phyloP scores from a whole-genome alignment of 2,888 invertebrate species.

The Ariolimax columbianus region DNA sequence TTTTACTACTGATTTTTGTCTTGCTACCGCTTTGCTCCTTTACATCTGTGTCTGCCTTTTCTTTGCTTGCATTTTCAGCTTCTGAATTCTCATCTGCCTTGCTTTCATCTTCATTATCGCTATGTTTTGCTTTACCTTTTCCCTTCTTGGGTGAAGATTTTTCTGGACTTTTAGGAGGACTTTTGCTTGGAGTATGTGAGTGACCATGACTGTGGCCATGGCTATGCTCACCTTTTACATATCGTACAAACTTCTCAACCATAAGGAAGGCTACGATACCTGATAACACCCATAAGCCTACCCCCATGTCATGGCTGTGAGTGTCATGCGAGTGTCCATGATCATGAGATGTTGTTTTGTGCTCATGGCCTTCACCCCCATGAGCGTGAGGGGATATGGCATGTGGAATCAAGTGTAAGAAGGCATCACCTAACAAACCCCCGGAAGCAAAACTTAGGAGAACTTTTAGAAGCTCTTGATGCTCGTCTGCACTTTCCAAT shows the following conservation, averaged over 20 bases:
- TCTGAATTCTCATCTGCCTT: conserved; percentile 5
- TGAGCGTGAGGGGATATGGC: conserved; percentile 83
- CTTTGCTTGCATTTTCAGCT: neutral
- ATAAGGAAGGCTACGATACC: conserved; percentile 95
- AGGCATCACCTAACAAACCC: conserved; percentile 97
- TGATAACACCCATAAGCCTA: conserved; percentile 95
- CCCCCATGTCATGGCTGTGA: conserved; percentile 87
- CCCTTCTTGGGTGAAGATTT: conserved; percentile 12
- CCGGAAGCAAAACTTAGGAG: conserved; percentile 80
- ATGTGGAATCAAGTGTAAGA: conserved; percentile 98
- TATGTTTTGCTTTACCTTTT: conserved; percentile 33
- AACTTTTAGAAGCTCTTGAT: conserved; percentile 92
- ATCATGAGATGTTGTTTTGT: conserved; percentile 82
- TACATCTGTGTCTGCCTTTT: neutral
- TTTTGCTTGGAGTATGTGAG: conserved; percentile 41
- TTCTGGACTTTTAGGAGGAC: neutral
- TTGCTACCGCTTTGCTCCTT: neutral
- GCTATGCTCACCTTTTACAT: conserved; percentile 86
- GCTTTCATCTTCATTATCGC: conserved; percentile 19
- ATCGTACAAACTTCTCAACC: conserved; percentile 88
- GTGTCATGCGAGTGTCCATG: conserved; percentile 54
- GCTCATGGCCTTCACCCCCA: conserved; percentile 80
- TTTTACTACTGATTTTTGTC: neutral
- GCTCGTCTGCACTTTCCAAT: conserved; percentile 86
- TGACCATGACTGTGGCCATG: conserved; percentile 83